phyloP scores from a whole-genome alignment of 2,888 invertebrate species.

The Drosophila imparisetae region DNA sequence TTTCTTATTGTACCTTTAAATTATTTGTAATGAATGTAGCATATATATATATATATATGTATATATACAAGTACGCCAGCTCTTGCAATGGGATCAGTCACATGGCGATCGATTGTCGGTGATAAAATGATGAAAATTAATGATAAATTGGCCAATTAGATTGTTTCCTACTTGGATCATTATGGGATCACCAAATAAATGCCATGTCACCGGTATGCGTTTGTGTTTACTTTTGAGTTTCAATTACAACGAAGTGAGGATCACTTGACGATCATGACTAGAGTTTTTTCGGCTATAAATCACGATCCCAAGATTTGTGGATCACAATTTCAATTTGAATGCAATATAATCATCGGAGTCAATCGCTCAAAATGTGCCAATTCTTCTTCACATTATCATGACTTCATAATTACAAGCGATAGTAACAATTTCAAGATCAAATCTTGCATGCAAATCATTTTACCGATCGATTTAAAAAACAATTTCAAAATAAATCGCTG shows the following conservation, averaged over 20 bases:
- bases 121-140: background rate
- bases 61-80: background rate
- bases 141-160: constrained; percentile 11
- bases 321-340: background rate
- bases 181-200: background rate
- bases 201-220: background rate
- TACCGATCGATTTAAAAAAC: background rate
- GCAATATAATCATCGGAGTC: background rate
- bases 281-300: constrained; percentile 3
- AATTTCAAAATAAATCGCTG: background rate
- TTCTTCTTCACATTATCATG: background rate
- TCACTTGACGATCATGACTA: constrained; percentile 26
- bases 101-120: background rate
- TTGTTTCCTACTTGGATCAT: constrained; percentile 10
- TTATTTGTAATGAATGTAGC: constrained; percentile 21
- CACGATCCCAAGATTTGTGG: constrained; percentile 10
- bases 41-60: background rate
- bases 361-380: background rate
- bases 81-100: background rate
- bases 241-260: background rate
- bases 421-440: constrained; percentile 9
- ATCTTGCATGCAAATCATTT: constrained; percentile 13
- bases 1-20: constrained; percentile 13
- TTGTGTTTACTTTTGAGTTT: background rate
- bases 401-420: background rate